Conservation (phyloP, 2,888 invertebrate genomes). For the Nemapogon koenigi region DNA sequence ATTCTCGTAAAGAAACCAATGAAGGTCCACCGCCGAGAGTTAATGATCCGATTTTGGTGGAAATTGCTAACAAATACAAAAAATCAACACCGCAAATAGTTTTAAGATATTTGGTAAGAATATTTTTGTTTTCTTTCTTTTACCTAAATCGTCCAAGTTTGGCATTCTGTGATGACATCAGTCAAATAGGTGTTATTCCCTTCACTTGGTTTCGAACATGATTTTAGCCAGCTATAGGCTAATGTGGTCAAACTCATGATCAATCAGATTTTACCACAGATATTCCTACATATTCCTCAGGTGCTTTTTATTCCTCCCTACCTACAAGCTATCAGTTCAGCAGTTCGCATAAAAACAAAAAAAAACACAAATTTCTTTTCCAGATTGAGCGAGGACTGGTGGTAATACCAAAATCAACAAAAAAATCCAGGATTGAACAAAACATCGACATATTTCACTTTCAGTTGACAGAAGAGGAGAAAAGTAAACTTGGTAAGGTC, state of each 20-base stretch:
- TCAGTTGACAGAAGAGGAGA: constrained; percentile 55
- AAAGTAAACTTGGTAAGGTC: constrained; percentile 40
- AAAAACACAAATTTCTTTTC: too few species aligned
- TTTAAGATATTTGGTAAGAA: constrained; percentile 66
- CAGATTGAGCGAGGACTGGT: constrained; percentile 62
- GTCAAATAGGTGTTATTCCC: too few species aligned
- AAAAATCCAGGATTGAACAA: constrained; percentile 55
- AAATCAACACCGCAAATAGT: constrained; percentile 69
- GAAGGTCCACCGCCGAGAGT: constrained; percentile 44
- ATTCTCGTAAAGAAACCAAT: constrained; percentile 28
- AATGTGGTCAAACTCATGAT: too few species aligned
- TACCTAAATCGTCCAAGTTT: too few species aligned
- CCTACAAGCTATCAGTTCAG: too few species aligned
- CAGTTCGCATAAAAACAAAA: too few species aligned
- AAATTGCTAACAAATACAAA: constrained; percentile 61
- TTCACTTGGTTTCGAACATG: too few species aligned
- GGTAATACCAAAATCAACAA: constrained; percentile 68
- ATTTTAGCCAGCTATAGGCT: too few species aligned
- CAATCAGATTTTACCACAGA: too few species aligned
- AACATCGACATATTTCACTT: constrained; percentile 70
- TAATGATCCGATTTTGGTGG: constrained; percentile 49
- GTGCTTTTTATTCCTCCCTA: too few species aligned
- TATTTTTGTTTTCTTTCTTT: constrained; percentile 13
- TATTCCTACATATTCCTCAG: too few species aligned
- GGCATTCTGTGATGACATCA: too few species aligned